Evolutionary conservation across 2,888 invertebrate species (phyloP).

Genomic region (Caprella mutica): DNA sequence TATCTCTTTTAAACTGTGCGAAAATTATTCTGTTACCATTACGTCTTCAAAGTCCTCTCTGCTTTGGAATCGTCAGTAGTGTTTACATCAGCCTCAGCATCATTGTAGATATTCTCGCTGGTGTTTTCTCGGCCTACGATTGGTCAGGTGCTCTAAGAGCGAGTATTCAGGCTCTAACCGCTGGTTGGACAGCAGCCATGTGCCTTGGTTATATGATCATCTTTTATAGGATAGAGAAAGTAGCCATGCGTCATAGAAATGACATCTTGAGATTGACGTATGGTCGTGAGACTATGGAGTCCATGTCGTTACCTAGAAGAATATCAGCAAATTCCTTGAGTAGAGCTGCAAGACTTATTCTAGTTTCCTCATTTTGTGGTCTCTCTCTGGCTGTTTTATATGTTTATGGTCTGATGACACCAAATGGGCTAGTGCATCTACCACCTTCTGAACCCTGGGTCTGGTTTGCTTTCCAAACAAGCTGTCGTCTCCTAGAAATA

Average conservation of each 20-base stretch:
- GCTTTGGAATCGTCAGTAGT: conserved; percentile 64
- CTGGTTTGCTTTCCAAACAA: conserved; percentile 83
- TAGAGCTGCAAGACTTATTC: conserved; percentile 77
- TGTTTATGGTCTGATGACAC: conserved; percentile 59
- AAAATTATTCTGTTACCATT: conserved; percentile 40
- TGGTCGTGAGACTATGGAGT: conserved; percentile 6
- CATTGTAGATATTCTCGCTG: conserved; percentile 14
- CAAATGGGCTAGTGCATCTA: conserved; percentile 26
- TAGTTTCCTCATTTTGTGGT: conserved; percentile 73
- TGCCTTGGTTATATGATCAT: conserved; percentile 61
- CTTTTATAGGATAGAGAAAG: conserved; percentile 14
- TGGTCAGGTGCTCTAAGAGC: conserved; percentile 19
- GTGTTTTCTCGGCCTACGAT: conserved; percentile 5
- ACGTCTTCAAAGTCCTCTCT: conserved; percentile 59
- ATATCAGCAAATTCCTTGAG: conserved; percentile 49
- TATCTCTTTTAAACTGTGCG: conserved; percentile 74
- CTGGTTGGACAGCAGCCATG: conserved; percentile 68
- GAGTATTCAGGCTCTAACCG: conserved; percentile 64
- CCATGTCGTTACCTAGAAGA: conserved; percentile 35
- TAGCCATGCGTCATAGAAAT: conserved; percentile 3
- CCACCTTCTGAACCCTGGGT: conserved; percentile 55
- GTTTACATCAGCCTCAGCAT: conserved; percentile 54
- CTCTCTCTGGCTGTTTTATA: conserved; percentile 70
- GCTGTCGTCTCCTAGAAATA: conserved; percentile 70
- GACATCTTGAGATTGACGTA: conserved; percentile 13